Base-by-base conservation (phyloP, 2,797 vertebrate species). In the Coendou prehensilis region DNA sequence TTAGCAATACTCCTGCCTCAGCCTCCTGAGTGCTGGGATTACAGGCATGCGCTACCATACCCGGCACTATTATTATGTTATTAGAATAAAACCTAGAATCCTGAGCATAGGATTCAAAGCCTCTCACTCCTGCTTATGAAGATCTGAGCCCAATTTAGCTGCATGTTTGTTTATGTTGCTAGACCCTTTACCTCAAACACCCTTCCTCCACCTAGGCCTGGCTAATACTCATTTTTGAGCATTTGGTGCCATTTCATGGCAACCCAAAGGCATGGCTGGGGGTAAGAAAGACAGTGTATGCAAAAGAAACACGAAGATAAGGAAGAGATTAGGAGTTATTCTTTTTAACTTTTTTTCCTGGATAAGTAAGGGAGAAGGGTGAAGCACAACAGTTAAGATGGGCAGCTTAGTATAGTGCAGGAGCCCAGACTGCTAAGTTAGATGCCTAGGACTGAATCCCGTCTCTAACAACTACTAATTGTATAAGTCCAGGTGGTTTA, bases 91-190 rank as follows among this genome's bases (percentile, higher is more conserved):
- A 80, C 67, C 78, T 56, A 92, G 54, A 89, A 61, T 33, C 41
- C 80, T 93, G 17, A 89, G 28, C 45, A 92, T 28, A 54, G 47
- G 33, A 85, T 47, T 87, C 22, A 87, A 71, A 95, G 54, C 59
- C 71, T 78, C 89, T 94, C 59, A 88, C 78, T 91, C 73, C 50
- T 96, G 91, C 61, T 94, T 79, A 95, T 57, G 79, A 96, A 95
- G 26, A 33, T 69, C 81, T 91, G 59, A 78, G 30, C 41, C 81
- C 54, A 87, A 54, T 9, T 80, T 69, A 80, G 33, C 33, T 41
- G 69, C 33, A 73, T 4, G 61, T 94, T 67, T 83, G 30, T 47
- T 75, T 41, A 95, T 59, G 75, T 1, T 92, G 57, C 78, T 87
- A 45, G n/a, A 69, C 30, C 41, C 47, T 89, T 84, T 76, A 82